phyloP scores from a whole-genome alignment of 2,113 vertebrate species.

The Stegastes partitus region DNA sequence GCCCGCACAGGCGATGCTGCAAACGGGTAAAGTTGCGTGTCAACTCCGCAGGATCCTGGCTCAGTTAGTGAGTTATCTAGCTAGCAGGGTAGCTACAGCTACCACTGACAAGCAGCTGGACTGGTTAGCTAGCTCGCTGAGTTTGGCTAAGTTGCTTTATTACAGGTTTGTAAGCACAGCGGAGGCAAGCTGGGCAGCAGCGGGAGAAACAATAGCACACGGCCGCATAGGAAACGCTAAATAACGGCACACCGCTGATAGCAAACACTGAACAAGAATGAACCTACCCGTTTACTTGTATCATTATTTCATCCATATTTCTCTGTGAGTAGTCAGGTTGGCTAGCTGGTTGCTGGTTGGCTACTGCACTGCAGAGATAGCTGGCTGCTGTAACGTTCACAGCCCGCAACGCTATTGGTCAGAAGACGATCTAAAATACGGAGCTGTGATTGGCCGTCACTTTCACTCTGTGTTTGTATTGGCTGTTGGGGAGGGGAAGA shows the following conservation, averaged over 20 bases:
- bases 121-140: conserved; percentile 55
- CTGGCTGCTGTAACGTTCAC: conserved; percentile 46
- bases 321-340: conserved; percentile 24
- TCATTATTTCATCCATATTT: conserved; percentile 76
- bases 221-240: background rate
- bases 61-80: conserved; percentile 9
- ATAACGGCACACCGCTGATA: too few relatives aligned
- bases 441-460: conserved; percentile 67
- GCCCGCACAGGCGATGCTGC: background rate
- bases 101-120: background rate
- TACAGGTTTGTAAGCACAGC: conserved; percentile 44
- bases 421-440: background rate
- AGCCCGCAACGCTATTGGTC: conserved; percentile 38
- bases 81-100: conserved; percentile 9
- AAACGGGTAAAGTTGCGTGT: conserved; percentile 34
- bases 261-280: background rate
- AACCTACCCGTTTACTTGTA: conserved; percentile 73
- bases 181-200: background rate
- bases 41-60: conserved; percentile 2
- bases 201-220: background rate
- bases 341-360: conserved; percentile 72
- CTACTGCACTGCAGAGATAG: conserved; percentile 73
- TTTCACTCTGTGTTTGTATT: conserved; percentile 55
- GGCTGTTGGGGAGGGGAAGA: conserved; percentile 10
- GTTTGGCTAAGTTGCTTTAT: conserved; percentile 63